Evolutionary conservation across 2,888 invertebrate genomes (phyloP), one percentile per base, ranked within the genome.

Genomic region (Drosophila ustulata): DNA sequence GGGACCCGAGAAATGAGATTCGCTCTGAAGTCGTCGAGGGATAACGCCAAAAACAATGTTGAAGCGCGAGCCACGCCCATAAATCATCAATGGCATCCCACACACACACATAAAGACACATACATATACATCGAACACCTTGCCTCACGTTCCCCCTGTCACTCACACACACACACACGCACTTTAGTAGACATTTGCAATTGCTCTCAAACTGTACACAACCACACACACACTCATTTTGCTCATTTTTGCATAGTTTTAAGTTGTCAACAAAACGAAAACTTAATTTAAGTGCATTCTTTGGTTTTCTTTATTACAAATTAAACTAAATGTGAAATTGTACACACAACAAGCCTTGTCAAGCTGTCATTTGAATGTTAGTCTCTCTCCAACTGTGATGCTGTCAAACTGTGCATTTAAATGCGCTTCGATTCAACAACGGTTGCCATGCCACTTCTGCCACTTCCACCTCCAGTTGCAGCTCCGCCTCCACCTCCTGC

Each of bases 381-480:
- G 37, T n/a, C 4, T 2, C 11, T 2, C 11, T 25, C 8, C 6
- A 41, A 41, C 39, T 41, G 39, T 41, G 18, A n/a, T n/a, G 8
- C 9, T 32, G 9, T 32, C 3, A 32, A 32, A 32, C 32, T 18
- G 18, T 32, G 37, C 37, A 47, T 53, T 41, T 34, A 37, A 1
- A 7, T 11, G 46, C 67, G 80, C 67, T 90, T 91, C 88, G 91
- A 90, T 91, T 89, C 80, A 91, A 91, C 91, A 91, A 91, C 69
- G 64, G 88, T 89, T 62, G 81, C 90, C 80, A 82, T 46, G 37
- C 47, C 32, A 47, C 56, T 47, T 11, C 45, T 11, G 32, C 43
- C 69, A 5, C 55, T 26, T 58, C 56, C 45, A 13, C 45, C 13
- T 43, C 43, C 69, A 5, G 58, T 26, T 58, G 55, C 32, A 53